Conservation (phyloP, 2,888 invertebrate genomes). For the Drosophila ezoana region DNA sequence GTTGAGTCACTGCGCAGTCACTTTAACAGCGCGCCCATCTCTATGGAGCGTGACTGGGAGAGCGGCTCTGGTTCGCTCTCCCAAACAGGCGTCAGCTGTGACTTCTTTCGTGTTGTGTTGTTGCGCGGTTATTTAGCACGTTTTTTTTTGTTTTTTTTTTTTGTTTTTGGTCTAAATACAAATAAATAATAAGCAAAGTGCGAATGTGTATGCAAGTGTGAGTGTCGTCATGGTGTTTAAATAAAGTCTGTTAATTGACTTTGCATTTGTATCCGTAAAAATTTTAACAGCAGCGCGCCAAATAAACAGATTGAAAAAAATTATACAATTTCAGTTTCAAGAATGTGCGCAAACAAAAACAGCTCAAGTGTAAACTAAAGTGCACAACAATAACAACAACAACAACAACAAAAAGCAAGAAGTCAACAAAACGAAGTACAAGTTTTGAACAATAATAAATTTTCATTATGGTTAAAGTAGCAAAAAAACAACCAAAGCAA, state of each 20-base stretch:
- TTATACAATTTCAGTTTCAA: conserved; percentile 38
- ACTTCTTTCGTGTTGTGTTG: conserved; percentile 31
- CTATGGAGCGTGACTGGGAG: conserved; percentile 29
- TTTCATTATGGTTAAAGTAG: conserved; percentile 38
- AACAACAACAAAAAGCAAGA: neutral
- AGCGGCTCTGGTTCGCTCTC: conserved; percentile 26
- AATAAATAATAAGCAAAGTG: conserved; percentile 46
- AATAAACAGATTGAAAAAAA: conserved; percentile 39
- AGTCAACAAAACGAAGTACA: conserved; percentile 24
- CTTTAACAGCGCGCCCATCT: conserved; percentile 22
- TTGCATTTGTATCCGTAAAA: conserved; percentile 44
- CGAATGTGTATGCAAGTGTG: conserved; percentile 38
- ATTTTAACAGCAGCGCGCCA: conserved; percentile 55
- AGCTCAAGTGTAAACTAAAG: conserved; percentile 50
- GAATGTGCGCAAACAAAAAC: conserved; percentile 52
- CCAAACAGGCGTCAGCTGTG: conserved; percentile 65
- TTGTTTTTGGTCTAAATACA: conserved; percentile 39
- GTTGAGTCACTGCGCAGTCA: neutral
- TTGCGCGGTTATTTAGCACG: conserved; percentile 57
- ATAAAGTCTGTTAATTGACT: conserved; percentile 66
- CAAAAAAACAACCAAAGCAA: conserved; percentile 17
- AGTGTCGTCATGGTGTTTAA: conserved; percentile 49
- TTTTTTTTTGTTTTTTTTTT: conserved; percentile 26
- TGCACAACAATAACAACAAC: conserved; percentile 27
- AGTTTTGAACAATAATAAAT: conserved; percentile 42